Evolutionary conservation across 2,888 invertebrate genomes (phyloP), one percentile per base, ranked within the genome.

Genomic region (Thera obeliscata): DNA sequence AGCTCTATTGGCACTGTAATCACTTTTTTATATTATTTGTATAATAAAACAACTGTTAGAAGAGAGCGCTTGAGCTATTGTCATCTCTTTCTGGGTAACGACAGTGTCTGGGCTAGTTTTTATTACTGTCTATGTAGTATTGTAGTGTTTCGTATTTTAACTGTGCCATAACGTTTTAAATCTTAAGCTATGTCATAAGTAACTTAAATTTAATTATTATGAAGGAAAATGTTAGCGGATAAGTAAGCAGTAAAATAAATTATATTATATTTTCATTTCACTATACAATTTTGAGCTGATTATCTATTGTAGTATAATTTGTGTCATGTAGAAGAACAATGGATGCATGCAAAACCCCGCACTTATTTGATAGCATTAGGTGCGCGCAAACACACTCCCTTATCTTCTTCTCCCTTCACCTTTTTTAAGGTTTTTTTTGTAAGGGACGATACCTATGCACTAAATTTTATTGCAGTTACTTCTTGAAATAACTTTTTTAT

Each of bases 1-100:
- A 54, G 64, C 64, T 60, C 8, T 56, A 65, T 74, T 74, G 74
- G 72, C 74, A 74, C 72, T 55, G 8, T 60, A 22, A 74, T 72
- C 72, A 72, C 74, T 66, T 56, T 61, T 36, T 50, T 8, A 6
- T 9, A 7, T 58, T 7, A 9, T 46, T 7, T 43, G 2, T 43
- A 41, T 46, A 7, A 9, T 9, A 46, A 9, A 1, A 46, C 43
- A 46, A 2, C 9, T 9, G 41, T 7, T 41, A 41, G 41, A 41
- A 46, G 9, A 46, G 9, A 9, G 9, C 9, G 43, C 43, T 2
- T 43, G 7, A 43, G 7, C 38, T 38, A 7, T 43, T 43, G 43
- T 7, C 7, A 46, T 46, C 43, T 46, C 43, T 9, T 46, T 9
- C 8, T 46, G 9, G 43, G 7, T 46, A 9, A 46, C 9, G 43